phyloP scores from a whole-genome alignment of 2,797 vertebrate genomes.

The Pyrrhura leucotis region DNA sequence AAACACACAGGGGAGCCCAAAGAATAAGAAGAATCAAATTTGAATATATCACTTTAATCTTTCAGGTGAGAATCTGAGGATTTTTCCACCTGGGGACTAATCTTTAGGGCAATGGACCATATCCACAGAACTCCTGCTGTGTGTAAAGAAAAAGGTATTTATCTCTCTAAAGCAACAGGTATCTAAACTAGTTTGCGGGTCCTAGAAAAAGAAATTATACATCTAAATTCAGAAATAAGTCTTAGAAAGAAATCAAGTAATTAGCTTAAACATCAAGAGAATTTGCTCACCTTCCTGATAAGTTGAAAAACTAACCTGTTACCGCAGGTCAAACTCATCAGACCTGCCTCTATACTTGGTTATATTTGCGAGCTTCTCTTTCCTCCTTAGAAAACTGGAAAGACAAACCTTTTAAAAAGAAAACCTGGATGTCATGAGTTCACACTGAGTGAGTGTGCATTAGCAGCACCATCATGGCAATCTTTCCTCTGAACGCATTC shows the following conservation, averaged over 20 bases:
- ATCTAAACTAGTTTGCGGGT: rapidly evolving
- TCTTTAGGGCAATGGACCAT: too few relatives aligned
- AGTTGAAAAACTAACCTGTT: not conserved
- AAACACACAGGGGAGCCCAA: not conserved
- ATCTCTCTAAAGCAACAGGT: not conserved
- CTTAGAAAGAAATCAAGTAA: not conserved
- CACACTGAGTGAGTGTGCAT: rapidly evolving
- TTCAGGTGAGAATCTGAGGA: not conserved
- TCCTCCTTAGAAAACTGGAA: not conserved
- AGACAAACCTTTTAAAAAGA: rapidly evolving
- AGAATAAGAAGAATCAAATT: not conserved
- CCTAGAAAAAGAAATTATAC: not conserved
- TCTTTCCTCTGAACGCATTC: not conserved
- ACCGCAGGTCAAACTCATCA: not conserved
- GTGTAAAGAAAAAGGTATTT: not conserved
- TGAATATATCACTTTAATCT: not conserved
- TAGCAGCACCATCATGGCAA: rapidly evolving
- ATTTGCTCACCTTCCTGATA: too few relatives aligned
- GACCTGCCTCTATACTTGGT: not conserved
- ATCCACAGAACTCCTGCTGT: not conserved
- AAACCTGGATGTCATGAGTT: rapidly evolving
- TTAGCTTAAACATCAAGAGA: rapidly evolving
- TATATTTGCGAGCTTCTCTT: not conserved
- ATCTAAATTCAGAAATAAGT: not conserved
- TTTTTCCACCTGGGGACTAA: not conserved